Percentiles rank a stretch among this genome's conserved stretches.
phyloP scores from a whole-genome alignment of 2,113 vertebrate genomes.

The Burhinus oedicnemus region DNA sequence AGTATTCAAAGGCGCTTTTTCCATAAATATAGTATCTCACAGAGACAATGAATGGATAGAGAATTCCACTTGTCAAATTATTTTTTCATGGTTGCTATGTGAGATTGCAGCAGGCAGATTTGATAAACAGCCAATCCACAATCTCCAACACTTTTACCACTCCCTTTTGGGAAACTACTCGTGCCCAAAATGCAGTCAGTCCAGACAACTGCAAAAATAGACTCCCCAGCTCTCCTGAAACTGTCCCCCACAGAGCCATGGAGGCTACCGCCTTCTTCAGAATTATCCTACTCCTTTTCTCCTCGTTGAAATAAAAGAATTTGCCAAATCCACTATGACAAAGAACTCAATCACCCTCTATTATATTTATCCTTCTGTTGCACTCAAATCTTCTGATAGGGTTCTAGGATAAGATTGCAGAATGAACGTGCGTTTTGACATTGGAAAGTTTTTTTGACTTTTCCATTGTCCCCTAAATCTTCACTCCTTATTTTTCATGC shows the following conservation, averaged over 20 bases:
- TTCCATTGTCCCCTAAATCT: not conserved
- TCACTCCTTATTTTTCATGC: not conserved
- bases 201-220: not conserved
- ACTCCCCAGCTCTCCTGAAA: not conserved
- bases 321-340: not conserved
- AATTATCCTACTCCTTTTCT: not conserved
- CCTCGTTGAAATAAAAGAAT: not conserved
- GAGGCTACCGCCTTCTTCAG: not conserved
- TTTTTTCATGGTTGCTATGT: not conserved
- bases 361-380: not conserved
- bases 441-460: not conserved
- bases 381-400: not conserved
- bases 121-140: not conserved
- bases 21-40: not conserved
- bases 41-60: not conserved
- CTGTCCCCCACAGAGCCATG: accelerated
- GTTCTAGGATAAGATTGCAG: not conserved
- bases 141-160: not conserved
- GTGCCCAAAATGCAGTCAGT: not conserved
- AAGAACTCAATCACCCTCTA: not conserved
- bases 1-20: not conserved
- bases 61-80: not conserved
- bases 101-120: not conserved
- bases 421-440: not conserved
- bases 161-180: not conserved